Conservation (phyloP, 2,888 invertebrate genomes). For the Apotomis betuletana region DNA sequence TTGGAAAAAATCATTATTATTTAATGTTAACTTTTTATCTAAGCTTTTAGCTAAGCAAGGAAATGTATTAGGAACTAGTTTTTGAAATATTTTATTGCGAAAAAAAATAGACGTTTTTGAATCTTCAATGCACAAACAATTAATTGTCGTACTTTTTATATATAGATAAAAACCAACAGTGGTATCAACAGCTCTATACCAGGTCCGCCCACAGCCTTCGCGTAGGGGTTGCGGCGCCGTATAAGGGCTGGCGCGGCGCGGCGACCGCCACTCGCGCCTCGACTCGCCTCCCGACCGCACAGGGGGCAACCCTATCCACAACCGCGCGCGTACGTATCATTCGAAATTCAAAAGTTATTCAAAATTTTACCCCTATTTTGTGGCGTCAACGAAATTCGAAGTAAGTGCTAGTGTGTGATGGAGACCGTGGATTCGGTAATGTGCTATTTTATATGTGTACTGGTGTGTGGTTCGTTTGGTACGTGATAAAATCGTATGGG, state of each 20-base stretch:
- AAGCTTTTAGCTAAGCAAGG: no score
- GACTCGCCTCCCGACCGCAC: constrained; percentile 70
- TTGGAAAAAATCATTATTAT: no score
- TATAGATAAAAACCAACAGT: neutral
- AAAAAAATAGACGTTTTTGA: no score
- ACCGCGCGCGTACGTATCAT: constrained; percentile 78
- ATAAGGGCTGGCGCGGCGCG: constrained; percentile 68
- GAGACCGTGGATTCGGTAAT: constrained; percentile 32
- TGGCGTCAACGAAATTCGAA: constrained; percentile 33
- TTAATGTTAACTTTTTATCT: no score
- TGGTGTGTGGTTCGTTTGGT: constrained; percentile 22
- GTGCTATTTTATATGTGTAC: constrained; percentile 18
- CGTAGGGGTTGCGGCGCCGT: constrained; percentile 61
- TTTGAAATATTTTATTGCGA: no score
- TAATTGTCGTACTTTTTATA: neutral
- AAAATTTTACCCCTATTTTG: constrained; percentile 21
- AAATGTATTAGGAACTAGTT: no score
- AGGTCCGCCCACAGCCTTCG: constrained; percentile 67
- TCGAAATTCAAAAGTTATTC: constrained; percentile 47
- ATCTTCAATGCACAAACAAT: no score
- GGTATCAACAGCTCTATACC: constrained; percentile 46
- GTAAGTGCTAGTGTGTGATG: constrained; percentile 37
- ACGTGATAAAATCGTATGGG: constrained; percentile 23
- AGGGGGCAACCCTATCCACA: constrained; percentile 64
- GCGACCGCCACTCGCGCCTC: constrained; percentile 67